A percentile compares a stretch with the other conserved stretches of the same genome.
phyloP scores from a whole-genome alignment of 2,888 invertebrate genomes.

The Plutella xylostella region DNA sequence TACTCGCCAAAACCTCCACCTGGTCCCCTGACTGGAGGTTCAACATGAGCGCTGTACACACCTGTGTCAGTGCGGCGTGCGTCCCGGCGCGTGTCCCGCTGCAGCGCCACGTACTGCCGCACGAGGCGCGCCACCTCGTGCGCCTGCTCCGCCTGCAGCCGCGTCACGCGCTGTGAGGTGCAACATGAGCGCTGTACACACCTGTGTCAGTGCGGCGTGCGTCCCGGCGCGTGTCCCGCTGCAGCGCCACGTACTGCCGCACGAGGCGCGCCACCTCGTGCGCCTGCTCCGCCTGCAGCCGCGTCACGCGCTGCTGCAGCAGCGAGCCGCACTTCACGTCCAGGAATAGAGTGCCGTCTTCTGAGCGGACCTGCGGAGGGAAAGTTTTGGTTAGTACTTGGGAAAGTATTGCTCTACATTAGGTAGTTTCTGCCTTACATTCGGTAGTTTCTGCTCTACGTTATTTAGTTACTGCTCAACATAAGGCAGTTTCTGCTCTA shows the following conservation, averaged over 20 bases:
- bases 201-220: not conserved
- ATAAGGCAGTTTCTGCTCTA: not conserved
- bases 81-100: conserved; percentile 44
- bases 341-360: conserved; percentile 89
- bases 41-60: too few relatives aligned
- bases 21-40: too few relatives aligned
- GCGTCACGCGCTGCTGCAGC: conserved; percentile 94
- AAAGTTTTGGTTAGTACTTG: not conserved
- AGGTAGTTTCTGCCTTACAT: not conserved
- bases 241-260: conserved; percentile 94
- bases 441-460: not conserved
- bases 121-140: conserved; percentile 97
- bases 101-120: conserved; percentile 94
- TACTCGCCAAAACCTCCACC: too few relatives aligned
- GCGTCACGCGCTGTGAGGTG: conserved; percentile 94
- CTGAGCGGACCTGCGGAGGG: conserved; percentile 77
- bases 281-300: conserved; percentile 97
- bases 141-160: conserved; percentile 97
- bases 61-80: not conserved
- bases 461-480: too few relatives aligned
- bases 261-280: conserved; percentile 97
- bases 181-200: too few relatives aligned
- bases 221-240: conserved; percentile 44
- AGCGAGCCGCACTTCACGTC: conserved; percentile 98
- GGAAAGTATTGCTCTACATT: too few relatives aligned